A percentile compares a stretch with the other conserved stretches of the same genome.
These are phyloP conservation scores for Onychomys torridus DNA, from an alignment of 2,797 vertebrate genomes.

Conservation along the genomic window DNA sequence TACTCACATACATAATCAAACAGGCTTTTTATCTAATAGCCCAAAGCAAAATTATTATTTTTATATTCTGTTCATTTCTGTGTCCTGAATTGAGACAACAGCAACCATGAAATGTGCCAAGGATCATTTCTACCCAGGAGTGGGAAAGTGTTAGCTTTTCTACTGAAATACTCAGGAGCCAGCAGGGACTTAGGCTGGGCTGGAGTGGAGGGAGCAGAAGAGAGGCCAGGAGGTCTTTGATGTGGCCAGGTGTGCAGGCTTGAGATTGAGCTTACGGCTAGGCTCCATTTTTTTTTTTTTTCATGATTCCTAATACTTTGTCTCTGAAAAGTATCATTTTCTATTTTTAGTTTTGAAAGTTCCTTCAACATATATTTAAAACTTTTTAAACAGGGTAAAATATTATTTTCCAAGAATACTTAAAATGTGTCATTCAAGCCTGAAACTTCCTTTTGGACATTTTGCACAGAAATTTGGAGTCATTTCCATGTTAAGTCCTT, in stretches of 20 bases:
- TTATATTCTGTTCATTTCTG: neutral
- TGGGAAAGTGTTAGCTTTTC: neutral
- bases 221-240: neutral
- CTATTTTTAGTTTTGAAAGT: slow-evolving; percentile 4
- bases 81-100: neutral
- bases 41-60: neutral
- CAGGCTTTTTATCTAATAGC: slow-evolving; percentile 28
- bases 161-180: neutral
- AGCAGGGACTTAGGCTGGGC: neutral
- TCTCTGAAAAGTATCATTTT: neutral
- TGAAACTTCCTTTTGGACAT: slow-evolving; percentile 48
- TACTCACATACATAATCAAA: neutral
- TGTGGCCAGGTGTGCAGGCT: neutral
- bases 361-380: slow-evolving; percentile 27
- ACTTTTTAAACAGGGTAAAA: slow-evolving; percentile 30
- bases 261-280: neutral
- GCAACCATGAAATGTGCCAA: neutral
- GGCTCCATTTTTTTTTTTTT: neutral
- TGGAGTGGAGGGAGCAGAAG: no score
- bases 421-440: slow-evolving; percentile 21
- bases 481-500: neutral
- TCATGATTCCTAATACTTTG: neutral
- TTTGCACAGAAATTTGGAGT: slow-evolving; percentile 45
- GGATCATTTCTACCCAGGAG: neutral
- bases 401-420: slow-evolving; percentile 40